Base-by-base conservation (phyloP, 2,888 invertebrate genomes). In the Cataglyphis albicans region DNA sequence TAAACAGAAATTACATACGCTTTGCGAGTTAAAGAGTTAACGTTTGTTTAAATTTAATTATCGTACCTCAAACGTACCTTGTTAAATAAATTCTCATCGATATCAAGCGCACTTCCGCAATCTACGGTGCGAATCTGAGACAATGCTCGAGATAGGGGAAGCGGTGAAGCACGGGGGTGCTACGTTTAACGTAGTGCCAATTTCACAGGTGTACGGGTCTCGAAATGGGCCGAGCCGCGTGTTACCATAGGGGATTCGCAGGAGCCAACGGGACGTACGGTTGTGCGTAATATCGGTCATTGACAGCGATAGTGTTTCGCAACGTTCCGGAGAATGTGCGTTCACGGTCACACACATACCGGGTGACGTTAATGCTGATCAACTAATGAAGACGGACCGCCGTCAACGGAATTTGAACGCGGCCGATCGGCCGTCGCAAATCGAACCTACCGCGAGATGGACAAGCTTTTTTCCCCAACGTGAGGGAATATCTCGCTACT, bases 261-360 rank as follows among this genome's bases (percentile, higher is more conserved):
- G 88, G 84, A 88, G 91, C 86, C 75, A 82, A 82, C 85, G 84
- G 88, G 70, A 83, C 86, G 85, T 86, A 89, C 89, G 88, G 87
- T 85, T 89, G 87, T 90, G 90, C 91, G 91, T 92, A 91, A 93
- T 93, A 93, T 92, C 92, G 92, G 92, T 91, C 93, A 93, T 93
- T 93, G 93, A 93, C 92, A 92, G 92, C 86, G 91, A 92, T 91
- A 91, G 91, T 92, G 91, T 91, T 88, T 89, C 90, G 87, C 90
- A 91, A 90, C 85, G 88, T 90, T 90, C 89, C 90, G 87, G 89
- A 91, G 91, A 91, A 91, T 92, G 90, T 92, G 90, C 91, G 87
- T 93, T 92, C 92, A 92, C 84, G 92, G 90, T 90, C 91, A 90
- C 87, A 85, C 86, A 87, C 84, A 84, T 91, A 92, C 87, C 90